phyloP scores from a whole-genome alignment of 2,888 invertebrate genomes.

The Dicranocentrus wangi region DNA sequence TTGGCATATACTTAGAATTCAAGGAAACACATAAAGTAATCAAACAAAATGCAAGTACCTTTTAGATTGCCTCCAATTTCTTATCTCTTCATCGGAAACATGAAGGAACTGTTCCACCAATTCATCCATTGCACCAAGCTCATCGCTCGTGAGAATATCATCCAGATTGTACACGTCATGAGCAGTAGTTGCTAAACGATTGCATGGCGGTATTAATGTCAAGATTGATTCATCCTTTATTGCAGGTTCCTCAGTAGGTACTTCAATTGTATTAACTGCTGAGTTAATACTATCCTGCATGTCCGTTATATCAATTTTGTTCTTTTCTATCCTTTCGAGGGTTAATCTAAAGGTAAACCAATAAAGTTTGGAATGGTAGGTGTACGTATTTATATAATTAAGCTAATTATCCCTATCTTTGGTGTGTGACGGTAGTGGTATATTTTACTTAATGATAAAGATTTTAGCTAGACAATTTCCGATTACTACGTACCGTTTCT shows the following conservation, averaged over 20 bases:
- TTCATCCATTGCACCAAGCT: conserved; percentile 63
- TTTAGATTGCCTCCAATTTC: conserved; percentile 46
- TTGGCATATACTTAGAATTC: no score
- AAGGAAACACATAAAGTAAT: no score
- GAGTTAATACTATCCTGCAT: conserved; percentile 69
- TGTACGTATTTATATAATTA: no score
- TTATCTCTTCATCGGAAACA: conserved; percentile 36
- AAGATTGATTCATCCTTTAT: conserved; percentile 65
- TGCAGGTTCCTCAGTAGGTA: conserved; percentile 48
- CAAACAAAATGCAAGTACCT: conserved; percentile 43
- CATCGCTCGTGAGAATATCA: conserved; percentile 59
- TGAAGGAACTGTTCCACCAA: conserved; percentile 55
- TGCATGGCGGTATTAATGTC: conserved; percentile 67
- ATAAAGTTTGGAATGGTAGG: background rate
- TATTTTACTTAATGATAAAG: no score
- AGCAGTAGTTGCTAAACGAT: conserved; percentile 62
- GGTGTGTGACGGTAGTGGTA: no score
- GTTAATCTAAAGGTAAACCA: conserved; percentile 28
- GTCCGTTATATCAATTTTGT: conserved; percentile 60
- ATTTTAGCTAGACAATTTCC: no score
- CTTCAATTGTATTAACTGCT: conserved; percentile 58
- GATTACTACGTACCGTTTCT: conserved; percentile 65
- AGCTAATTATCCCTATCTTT: no score
- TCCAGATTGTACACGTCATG: conserved; percentile 60
- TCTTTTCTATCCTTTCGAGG: conserved; percentile 67